Percentiles rank a stretch among this genome's conserved stretches.
These are phyloP conservation scores for Standfussiana lucernea DNA, from an alignment of 2,888 invertebrate species.

Conservation along the genomic window DNA sequence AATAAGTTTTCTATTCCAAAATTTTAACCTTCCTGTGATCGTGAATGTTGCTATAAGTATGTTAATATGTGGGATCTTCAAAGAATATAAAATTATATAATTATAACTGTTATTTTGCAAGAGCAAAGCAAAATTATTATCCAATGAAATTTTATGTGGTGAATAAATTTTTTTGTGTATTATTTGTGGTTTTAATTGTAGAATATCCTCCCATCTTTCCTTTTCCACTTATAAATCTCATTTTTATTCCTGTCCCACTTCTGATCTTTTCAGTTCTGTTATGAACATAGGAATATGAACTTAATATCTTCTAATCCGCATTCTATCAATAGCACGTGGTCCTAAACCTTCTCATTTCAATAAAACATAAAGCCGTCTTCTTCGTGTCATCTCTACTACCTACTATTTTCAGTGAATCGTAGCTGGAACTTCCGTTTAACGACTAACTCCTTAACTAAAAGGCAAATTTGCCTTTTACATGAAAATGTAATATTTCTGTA, in stretches of 20 bases:
- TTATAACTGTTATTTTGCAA: conserved; percentile 89
- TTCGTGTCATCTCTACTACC: background rate
- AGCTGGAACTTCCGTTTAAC: background rate
- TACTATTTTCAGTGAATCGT: background rate
- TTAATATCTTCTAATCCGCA: background rate
- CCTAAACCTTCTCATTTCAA: background rate
- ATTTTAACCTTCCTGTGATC: conserved; percentile 89
- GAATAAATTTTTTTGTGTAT: conserved; percentile 90
- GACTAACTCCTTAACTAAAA: background rate
- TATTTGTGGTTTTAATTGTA: conserved; percentile 69
- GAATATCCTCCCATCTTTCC: background rate
- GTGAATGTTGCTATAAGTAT: conserved; percentile 87
- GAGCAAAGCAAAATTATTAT: conserved; percentile 74
- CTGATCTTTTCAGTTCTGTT: background rate
- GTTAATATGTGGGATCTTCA: conserved; percentile 86
- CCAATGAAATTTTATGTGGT: conserved; percentile 87
- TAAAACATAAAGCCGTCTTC: background rate
- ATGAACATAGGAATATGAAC: background rate
- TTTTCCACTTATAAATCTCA: background rate
- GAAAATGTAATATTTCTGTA: no score
- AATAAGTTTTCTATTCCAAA: conserved; percentile 89
- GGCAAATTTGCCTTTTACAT: no score
- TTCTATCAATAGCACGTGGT: background rate
- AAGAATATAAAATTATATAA: conserved; percentile 81
- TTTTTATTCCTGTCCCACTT: background rate